phyloP scores from a whole-genome alignment of 2,888 invertebrate species.

The Choristoneura rosaceana region DNA sequence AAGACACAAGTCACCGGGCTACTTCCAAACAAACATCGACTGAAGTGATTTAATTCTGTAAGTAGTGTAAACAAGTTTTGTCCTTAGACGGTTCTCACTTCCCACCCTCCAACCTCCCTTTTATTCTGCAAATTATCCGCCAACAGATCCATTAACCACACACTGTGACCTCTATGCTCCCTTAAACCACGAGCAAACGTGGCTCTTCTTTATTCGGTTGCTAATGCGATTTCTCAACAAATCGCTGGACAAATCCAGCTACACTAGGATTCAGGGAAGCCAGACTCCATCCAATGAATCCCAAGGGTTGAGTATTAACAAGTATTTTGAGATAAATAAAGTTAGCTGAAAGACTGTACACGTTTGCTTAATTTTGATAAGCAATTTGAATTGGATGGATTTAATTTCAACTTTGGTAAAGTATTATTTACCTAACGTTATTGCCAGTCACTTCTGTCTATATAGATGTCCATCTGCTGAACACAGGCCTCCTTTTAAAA shows the following conservation, averaged over 20 bases:
- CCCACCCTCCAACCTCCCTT: constrained; percentile 54
- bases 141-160: constrained; percentile 58
- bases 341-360: constrained; percentile 73
- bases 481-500: too few species aligned
- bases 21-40: constrained; percentile 66
- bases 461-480: too few species aligned
- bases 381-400: constrained; percentile 39
- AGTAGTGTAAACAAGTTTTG: constrained; percentile 82
- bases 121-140: constrained; percentile 60
- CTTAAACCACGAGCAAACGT: constrained; percentile 47
- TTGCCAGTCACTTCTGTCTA: too few species aligned
- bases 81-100: constrained; percentile 62
- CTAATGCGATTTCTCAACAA: constrained; percentile 49
- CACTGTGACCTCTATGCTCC: constrained; percentile 53
- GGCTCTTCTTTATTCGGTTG: constrained; percentile 50
- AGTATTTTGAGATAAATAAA: constrained; percentile 83
- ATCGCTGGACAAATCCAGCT: constrained; percentile 56
- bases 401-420: not conserved
- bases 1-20: constrained; percentile 54
- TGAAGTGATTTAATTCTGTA: constrained; percentile 77
- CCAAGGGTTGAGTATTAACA: constrained; percentile 77
- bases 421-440: too few species aligned
- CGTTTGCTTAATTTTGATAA: constrained; percentile 57
- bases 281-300: constrained; percentile 65
- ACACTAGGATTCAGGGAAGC: constrained; percentile 59